Conservation (phyloP, 2,888 invertebrate genomes). For the Helicoverpa assulta region DNA sequence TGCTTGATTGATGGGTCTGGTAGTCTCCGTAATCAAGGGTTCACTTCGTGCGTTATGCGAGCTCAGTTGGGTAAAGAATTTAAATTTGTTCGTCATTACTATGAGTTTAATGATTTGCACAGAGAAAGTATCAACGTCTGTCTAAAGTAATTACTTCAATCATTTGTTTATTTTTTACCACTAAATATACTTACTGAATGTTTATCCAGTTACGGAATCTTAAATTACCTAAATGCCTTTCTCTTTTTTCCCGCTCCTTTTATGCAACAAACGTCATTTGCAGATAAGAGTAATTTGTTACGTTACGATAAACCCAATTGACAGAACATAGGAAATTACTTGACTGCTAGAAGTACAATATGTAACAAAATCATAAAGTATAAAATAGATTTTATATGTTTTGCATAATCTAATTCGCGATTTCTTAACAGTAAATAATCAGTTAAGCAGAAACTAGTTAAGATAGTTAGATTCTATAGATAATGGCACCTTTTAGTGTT, state of each 20-base stretch:
- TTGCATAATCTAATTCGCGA: conserved; percentile 36
- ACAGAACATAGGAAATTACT: conserved; percentile 55
- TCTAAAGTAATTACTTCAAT: conserved; percentile 47
- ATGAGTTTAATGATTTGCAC: conserved; percentile 31
- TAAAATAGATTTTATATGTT: conserved; percentile 23
- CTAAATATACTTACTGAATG: conserved; percentile 53
- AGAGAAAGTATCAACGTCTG: conserved; percentile 46
- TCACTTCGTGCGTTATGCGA: neutral
- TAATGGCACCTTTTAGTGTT: neutral
- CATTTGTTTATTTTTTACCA: conserved; percentile 43
- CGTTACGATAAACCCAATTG: conserved; percentile 58
- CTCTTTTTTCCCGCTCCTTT: conserved; percentile 61
- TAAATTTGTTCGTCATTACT: conserved; percentile 41
- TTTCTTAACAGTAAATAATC: conserved; percentile 5
- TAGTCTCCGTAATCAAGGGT: neutral
- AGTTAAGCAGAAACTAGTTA: neutral
- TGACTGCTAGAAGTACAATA: conserved; percentile 18
- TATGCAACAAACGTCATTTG: conserved; percentile 59
- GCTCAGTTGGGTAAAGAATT: conserved; percentile 39
- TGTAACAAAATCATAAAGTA: conserved; percentile 20
- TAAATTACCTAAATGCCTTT: conserved; percentile 60
- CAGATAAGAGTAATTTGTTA: conserved; percentile 57
- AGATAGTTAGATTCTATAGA: neutral
- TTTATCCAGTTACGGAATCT: conserved; percentile 56
- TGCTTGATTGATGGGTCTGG: neutral